A percentile compares a stretch with the other conserved stretches of the same genome.
Evolutionary conservation across 2,888 invertebrate genomes (phyloP).

Genomic region (Sabellastarte sp.): DNA sequence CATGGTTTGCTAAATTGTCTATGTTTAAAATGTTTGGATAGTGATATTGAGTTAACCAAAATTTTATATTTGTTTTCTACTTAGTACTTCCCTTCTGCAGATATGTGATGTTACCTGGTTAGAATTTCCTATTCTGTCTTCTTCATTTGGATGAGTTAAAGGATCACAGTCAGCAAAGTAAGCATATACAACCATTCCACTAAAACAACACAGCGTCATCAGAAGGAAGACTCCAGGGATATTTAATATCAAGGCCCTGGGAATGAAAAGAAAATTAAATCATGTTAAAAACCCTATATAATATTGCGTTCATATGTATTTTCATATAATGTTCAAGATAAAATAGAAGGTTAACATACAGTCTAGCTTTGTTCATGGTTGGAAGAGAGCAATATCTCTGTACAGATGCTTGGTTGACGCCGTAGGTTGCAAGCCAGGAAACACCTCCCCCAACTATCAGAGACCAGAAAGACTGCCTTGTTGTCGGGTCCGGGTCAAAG

Average conservation of each 20-base stretch:
- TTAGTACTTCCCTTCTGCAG: too few species aligned
- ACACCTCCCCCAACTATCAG: conserved; percentile 40
- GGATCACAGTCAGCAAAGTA: conserved; percentile 40
- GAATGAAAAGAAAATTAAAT: too few species aligned
- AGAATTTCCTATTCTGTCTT: conserved; percentile 16
- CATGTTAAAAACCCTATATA: too few species aligned
- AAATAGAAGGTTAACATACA: too few species aligned
- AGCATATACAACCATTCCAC: conserved; percentile 77
- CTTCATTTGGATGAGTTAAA: too few species aligned
- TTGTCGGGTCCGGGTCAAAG: conserved; percentile 42
- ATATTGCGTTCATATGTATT: too few species aligned
- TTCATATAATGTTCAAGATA: too few species aligned
- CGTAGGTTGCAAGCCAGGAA: conserved; percentile 41
- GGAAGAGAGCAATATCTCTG: conserved; percentile 45
- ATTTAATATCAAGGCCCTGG: conserved; percentile 37
- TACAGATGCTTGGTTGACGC: conserved; percentile 46
- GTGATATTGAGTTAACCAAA: too few species aligned
- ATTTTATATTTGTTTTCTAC: too few species aligned
- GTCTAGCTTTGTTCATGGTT: conserved; percentile 33
- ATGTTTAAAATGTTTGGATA: too few species aligned
- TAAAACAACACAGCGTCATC: conserved; percentile 33
- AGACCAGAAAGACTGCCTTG: conserved; percentile 46
- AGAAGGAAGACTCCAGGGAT: conserved; percentile 32
- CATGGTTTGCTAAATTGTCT: too few species aligned
- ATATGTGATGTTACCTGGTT: conserved; percentile 32